Evolutionary conservation across 2,113 vertebrate species (phyloP).

Genomic region (Oncorhynchus tshawytscha): DNA sequence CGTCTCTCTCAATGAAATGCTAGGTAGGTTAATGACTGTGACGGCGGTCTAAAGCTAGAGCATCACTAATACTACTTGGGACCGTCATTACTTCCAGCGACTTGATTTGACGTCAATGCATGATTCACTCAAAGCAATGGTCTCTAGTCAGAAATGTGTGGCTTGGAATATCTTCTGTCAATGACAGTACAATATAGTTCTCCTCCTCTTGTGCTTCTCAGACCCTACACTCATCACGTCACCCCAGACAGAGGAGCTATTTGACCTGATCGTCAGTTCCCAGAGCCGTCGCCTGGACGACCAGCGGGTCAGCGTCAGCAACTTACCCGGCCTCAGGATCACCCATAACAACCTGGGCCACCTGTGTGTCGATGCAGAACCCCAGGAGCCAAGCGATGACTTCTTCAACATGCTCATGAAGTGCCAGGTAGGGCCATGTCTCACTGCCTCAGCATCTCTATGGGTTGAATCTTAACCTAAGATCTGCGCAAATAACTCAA

Average conservation of each 20-base stretch:
- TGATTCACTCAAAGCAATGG: too few relatives aligned
- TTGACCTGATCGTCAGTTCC: slow-evolving; percentile 93
- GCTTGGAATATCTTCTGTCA: too few relatives aligned
- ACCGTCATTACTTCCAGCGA: neutral
- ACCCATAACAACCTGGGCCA: slow-evolving; percentile 93
- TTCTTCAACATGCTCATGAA: slow-evolving; percentile 99
- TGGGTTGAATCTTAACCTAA: neutral
- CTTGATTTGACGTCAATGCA: neutral
- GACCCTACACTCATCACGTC: slow-evolving; percentile 82
- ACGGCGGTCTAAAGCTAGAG: neutral
- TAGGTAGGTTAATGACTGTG: slow-evolving; percentile 62
- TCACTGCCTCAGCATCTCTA: neutral
- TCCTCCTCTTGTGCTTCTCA: slow-evolving; percentile 24
- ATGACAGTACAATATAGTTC: neutral
- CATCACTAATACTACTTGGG: neutral
- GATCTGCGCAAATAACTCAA: too few relatives aligned
- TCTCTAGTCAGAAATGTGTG: too few relatives aligned
- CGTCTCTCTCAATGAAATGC: slow-evolving; percentile 74
- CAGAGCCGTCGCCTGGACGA: slow-evolving; percentile 94
- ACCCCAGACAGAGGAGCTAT: slow-evolving; percentile 94
- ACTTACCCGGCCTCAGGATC: slow-evolving; percentile 89
- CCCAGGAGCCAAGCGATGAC: slow-evolving; percentile 89
- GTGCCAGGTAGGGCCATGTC: slow-evolving; percentile 81
- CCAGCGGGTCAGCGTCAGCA: slow-evolving; percentile 89
- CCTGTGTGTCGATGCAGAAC: slow-evolving; percentile 82